Evolutionary conservation across 2,113 vertebrate genomes (phyloP).

Genomic region (Uria aalge): DNA sequence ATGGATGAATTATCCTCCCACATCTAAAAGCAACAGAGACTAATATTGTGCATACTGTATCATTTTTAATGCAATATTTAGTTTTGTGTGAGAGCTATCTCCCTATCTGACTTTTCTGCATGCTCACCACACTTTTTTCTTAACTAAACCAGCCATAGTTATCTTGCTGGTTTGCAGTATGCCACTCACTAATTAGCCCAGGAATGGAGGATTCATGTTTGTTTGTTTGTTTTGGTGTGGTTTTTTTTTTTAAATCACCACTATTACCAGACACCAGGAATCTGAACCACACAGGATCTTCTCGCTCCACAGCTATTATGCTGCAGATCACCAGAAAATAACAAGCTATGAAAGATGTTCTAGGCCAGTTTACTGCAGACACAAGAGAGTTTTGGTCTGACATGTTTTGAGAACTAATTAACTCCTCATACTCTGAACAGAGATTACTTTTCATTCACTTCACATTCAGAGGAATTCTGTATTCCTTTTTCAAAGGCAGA

Average conservation of each 20-base stretch:
- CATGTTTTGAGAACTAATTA: neutral
- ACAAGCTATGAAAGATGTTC: neutral
- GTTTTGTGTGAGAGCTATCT: neutral
- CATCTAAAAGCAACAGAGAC: neutral
- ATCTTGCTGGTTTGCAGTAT: neutral
- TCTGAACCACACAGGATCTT: neutral
- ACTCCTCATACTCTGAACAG: neutral
- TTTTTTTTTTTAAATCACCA: neutral
- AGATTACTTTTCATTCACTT: neutral
- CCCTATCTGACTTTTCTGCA: neutral
- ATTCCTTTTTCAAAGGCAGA: neutral
- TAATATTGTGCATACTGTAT: neutral
- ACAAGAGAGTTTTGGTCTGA: neutral
- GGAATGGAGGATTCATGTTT: neutral
- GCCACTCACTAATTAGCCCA: neutral
- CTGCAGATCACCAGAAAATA: neutral
- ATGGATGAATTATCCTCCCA: neutral
- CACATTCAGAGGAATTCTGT: neutral
- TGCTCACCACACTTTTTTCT: neutral
- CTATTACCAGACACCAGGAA: neutral
- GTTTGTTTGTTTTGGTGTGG: neutral
- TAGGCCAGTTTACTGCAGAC: neutral
- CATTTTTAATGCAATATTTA: neutral
- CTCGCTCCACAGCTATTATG: neutral
- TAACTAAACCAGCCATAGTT: neutral